phyloP scores from a whole-genome alignment of 1,140 invertebrate species.

The Acyrthosiphon pisum region DNA sequence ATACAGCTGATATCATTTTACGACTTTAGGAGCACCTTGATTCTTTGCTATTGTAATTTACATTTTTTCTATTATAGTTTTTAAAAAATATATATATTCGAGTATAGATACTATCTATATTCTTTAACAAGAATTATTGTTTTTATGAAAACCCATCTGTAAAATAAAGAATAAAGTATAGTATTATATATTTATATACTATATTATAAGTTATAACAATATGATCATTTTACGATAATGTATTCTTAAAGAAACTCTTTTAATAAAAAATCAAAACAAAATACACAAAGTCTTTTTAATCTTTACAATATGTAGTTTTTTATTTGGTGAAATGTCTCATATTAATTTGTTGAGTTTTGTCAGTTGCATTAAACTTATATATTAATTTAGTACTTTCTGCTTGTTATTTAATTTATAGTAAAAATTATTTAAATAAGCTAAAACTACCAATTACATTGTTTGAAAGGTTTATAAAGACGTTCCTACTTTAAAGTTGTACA shows the following conservation, averaged over 20 bases:
- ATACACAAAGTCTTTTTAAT: background rate
- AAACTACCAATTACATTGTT: background rate
- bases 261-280: background rate
- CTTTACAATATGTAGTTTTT: background rate
- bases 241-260: too few relatives aligned
- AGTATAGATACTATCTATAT: too few relatives aligned
- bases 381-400: background rate
- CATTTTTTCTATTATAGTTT: background rate
- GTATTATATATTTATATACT: too few relatives aligned
- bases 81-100: too few relatives aligned
- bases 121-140: too few relatives aligned
- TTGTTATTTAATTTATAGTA: background rate
- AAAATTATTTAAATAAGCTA: background rate
- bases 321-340: background rate
- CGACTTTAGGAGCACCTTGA: too few relatives aligned
- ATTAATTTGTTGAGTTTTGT: background rate
- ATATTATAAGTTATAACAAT: too few relatives aligned
- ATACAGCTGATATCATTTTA: background rate
- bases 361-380: background rate
- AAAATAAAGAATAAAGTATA: background rate
- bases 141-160: background rate
- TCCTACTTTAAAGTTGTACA: background rate
- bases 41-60: too few relatives aligned
- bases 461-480: background rate
- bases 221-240: too few relatives aligned